Percentiles rank a stretch among this genome's conserved stretches.
Evolutionary conservation across 2,888 invertebrate genomes (phyloP).

Genomic region (Sinohyriopsis cumingii): DNA sequence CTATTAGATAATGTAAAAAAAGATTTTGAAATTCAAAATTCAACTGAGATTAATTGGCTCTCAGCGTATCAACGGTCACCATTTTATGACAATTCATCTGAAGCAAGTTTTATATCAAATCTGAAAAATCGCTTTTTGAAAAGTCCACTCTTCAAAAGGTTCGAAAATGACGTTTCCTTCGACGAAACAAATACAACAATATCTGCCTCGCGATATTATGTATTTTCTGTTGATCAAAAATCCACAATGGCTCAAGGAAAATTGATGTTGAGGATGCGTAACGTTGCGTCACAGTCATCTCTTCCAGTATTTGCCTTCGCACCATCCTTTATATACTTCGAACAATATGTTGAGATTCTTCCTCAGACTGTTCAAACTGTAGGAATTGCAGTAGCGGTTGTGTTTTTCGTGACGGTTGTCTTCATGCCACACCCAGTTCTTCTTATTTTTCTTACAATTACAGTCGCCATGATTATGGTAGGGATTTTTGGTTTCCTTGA

Average conservation of each 20-base stretch:
- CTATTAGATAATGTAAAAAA: constrained; percentile 10
- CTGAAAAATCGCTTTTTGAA: constrained; percentile 9
- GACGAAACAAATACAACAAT: constrained; percentile 12
- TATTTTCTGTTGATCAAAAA: constrained; percentile 90
- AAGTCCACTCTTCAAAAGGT: constrained; percentile 5
- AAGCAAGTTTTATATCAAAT: constrained; percentile 4
- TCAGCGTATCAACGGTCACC: constrained; percentile 4
- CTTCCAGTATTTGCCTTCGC: constrained; percentile 49
- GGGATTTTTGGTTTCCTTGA: constrained; percentile 57
- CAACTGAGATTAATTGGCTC: constrained; percentile 25
- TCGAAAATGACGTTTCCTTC: constrained; percentile 25
- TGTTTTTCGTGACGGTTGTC: constrained; percentile 57
- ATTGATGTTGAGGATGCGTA: constrained; percentile 54
- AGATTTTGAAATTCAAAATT: constrained; percentile 15
- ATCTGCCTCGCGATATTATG: constrained; percentile 78
- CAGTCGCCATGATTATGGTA: constrained; percentile 57
- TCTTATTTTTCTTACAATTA: constrained; percentile 51
- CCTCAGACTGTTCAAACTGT: constrained; percentile 59
- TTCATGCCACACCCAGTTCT: constrained; percentile 63
- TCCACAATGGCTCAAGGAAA: constrained; percentile 77
- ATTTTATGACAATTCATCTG: constrained; percentile 16
- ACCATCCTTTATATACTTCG: constrained; percentile 57
- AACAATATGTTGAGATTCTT: constrained; percentile 59
- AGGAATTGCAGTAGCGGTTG: constrained; percentile 56
- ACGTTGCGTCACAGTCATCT: constrained; percentile 43